Evolutionary conservation across 2,113 vertebrate genomes (phyloP), one percentile per base, ranked within the genome.

Genomic region (Otus sunia): DNA sequence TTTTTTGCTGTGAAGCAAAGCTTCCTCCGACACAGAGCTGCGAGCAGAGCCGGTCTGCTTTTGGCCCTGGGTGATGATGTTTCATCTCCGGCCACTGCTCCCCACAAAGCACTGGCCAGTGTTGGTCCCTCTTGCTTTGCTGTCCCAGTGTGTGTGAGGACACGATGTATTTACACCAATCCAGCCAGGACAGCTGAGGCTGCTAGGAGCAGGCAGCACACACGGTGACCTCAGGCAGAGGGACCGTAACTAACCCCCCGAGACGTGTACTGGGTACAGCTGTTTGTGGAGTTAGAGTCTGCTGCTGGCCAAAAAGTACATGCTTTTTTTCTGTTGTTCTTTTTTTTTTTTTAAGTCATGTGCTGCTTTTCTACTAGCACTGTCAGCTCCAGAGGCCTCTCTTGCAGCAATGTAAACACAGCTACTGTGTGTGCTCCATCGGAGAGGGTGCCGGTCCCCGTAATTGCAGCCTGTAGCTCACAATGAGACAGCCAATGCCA

Each of bases 131-230:
- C 20, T 37, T 36, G 62, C 60, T 63, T 34, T 77, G 86, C 50
- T 18, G 3, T 5, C 66, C 58, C 2, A 37, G 18, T 10, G 36
- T 22, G 27, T 37, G 36, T 1, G 4, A 52, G 60, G 36, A 15
- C 4, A 3, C 2, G 43, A 23, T 10, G 56, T 6, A 21, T 45
- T 71, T 53, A 17, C 0, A 0, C 30, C 0, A 0, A 41, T 56
- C 19, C 8, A 2, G 16, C 17, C 71, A 52, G 90, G 72, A 18
- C 30, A 39, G 58, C 39, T 2, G 6, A 34, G 49, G 41, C 53
- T 55, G 77, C 39, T 17, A 2, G 23, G 45, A 79, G 68, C 62
- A 11, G 72, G 2, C 80, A 74, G 90, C 34, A 50, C 12, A 3
- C 4, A 2, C 0, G 0, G 88, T 59, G 66, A 86, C 66, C 81